Base-by-base conservation (phyloP, 2,113 vertebrate genomes). In the Sturnira hondurensis region DNA sequence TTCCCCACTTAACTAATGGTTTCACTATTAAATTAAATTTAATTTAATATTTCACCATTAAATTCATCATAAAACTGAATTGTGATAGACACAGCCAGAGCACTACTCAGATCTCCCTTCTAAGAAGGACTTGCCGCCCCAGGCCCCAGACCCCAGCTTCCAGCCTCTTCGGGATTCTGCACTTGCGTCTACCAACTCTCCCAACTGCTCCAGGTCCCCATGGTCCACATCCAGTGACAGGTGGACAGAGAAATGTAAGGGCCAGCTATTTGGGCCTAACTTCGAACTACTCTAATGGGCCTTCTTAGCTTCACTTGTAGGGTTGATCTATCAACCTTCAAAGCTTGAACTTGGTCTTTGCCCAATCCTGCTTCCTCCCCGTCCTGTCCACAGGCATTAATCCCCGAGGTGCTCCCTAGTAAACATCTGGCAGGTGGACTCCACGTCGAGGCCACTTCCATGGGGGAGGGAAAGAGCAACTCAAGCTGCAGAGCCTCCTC, bases 101-200 rank as follows among this genome's bases (percentile, higher is more conserved):
- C 12, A 10, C 36, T 36, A 38, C 26, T 36, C 22, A 77, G 56
- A 10, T 10, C 14, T 22, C 5, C 26, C 41, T 58, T 54, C 43
- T 17, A 14, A 31, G 26, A 63, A 73, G 70, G 13, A 68, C 14
- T 43, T 63, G 10, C 73, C 22, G 10, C 47, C 58, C 70, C 2
- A 7, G 3, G 10, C 47, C 58, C 70, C 2, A 7, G 3, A 20
- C 3, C 19, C 52, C 3, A 38, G n/a, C 4, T 56, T 12, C 4
- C 28, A 14, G 16, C 10, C 17, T 38, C 43, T 24, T 31, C 11
- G 31, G 14, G n/a, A 13, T 36, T 71, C 36, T 5, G 5, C 76
- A 20, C 2, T 10, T 36, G 2, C 22, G 3, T 31, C 0, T 8
- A 5, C 56, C 33, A 47, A 19, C 24, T 15, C 19, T 26, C 12